A percentile compares a stretch with the other conserved stretches of the same genome.
These are phyloP conservation scores for Protobothrops mucrosquamatus DNA, from an alignment of 2,113 vertebrate genomes.

Conservation along the genomic window DNA sequence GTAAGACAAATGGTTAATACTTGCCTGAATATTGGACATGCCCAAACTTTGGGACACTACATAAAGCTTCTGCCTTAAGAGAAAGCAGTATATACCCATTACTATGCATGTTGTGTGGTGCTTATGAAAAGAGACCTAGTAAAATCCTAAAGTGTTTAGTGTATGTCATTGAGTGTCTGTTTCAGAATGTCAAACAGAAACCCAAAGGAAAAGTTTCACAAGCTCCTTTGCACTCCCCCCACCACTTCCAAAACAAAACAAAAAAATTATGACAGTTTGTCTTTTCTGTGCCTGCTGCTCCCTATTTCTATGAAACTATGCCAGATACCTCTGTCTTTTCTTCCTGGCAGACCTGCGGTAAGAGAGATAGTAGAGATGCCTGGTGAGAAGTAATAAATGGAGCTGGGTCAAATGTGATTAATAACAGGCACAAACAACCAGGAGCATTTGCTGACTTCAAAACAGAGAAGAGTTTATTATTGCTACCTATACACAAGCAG, in stretches of 20 bases:
- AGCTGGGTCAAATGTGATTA: conserved; percentile 25
- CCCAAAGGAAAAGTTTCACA: conserved; percentile 49
- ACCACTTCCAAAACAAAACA: neutral
- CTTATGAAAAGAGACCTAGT: fast-evolving
- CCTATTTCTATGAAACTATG: conserved; percentile 36
- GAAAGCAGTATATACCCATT: conserved; percentile 13
- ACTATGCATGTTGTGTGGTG: fast-evolving
- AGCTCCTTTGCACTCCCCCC: neutral
- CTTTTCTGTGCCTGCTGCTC: conserved; percentile 47
- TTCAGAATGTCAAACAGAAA: conserved; percentile 28
- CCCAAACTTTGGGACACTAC: neutral
- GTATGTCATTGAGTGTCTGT: neutral
- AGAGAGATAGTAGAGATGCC: conserved; percentile 18
- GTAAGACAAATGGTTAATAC: neutral
- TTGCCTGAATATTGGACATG: neutral
- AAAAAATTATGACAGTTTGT: conserved; percentile 41
- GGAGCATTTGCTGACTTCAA: neutral
- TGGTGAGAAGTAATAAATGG: conserved; percentile 3
- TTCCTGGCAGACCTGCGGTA: conserved; percentile 32
- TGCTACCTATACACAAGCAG: neutral
- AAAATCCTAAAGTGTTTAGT: neutral
- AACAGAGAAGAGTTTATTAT: neutral
- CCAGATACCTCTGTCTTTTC: conserved; percentile 40
- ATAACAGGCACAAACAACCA: neutral
- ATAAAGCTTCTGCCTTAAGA: neutral